Evolutionary conservation across 2,888 invertebrate genomes (phyloP).

Genomic region (Drosophila mimica): DNA sequence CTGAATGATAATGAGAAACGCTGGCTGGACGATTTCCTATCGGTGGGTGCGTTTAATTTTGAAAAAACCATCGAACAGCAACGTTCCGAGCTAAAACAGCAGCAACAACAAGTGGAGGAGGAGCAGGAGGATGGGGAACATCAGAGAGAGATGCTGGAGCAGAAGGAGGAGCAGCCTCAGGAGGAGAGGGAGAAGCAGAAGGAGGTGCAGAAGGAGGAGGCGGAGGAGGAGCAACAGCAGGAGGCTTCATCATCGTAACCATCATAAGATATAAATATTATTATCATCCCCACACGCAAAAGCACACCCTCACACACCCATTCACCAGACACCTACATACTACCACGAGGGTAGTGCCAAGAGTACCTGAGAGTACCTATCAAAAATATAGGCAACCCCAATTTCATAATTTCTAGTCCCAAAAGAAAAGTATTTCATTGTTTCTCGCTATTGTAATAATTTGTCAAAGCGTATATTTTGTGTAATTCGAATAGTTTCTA

Average conservation of each 20-base stretch:
- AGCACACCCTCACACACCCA: constrained; percentile 18
- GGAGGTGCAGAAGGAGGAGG: neutral
- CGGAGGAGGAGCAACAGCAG: neutral
- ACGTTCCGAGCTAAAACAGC: constrained; percentile 48
- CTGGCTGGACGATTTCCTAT: constrained; percentile 83
- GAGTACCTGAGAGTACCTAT: constrained; percentile 1
- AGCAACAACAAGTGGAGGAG: constrained; percentile 20
- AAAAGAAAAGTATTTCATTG: neutral
- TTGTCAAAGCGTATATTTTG: neutral
- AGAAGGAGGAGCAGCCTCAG: constrained; percentile 4
- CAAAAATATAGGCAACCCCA: neutral
- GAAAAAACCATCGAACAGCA: constrained; percentile 67
- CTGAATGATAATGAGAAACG: constrained; percentile 82
- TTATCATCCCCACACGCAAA: constrained; percentile 33
- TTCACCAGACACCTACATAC: neutral
- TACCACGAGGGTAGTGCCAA: constrained; percentile 5
- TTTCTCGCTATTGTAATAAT: neutral
- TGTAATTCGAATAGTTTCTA: neutral
- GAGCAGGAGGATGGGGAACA: constrained; percentile 13
- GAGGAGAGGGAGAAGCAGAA: constrained; percentile 20
- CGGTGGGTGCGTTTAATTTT: constrained; percentile 82
- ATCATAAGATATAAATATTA: constrained; percentile 60
- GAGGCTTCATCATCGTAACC: constrained; percentile 53
- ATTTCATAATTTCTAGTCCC: neutral
- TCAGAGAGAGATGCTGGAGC: constrained; percentile 11